Evolutionary conservation across 1,140 invertebrate species (phyloP), one percentile per base, ranked within the genome.

Genomic region (Lasioglossum albipes): DNA sequence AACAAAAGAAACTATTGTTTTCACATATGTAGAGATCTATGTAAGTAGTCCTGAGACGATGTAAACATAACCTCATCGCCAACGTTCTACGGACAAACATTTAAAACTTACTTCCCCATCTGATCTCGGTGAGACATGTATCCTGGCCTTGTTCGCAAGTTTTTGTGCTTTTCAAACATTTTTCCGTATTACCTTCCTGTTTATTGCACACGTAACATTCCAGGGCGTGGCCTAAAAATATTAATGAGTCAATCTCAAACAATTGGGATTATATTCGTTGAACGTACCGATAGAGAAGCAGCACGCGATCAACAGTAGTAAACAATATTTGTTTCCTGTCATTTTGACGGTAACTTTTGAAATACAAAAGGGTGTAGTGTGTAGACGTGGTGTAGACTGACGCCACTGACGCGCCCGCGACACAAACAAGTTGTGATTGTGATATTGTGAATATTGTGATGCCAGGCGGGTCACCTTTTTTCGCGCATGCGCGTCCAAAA

Each of bases 161-260:
- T 91, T 96, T 97, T 27, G 98, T 97, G 7, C 98, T 98, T 89
- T 97, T 98, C 13, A 97, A 93, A 92, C 98, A 99, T 94, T 99
- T 99, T 83, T 97, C 98, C 52, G 94, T 95, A 90, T 99, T 99
- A 84, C 97, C 96, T 86, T 98, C 97, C 94, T 99, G 98, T 86
- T 97, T 95, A 73, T 96, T 95, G 92, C 98, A 99, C 18, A 99
- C 98, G 91, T 99, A 99, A 93, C 98, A 99, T 94, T 99, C 98
- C 79, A 99, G 94, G 81, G 95, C 94, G 90, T 93, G 88, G 88
- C 94, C 97, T 96, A 83, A 81, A 82, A 84, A 83, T 7, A 57
- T 76, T 36, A 2, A 42, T 42, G 7, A 45, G 68, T n/a, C 54
- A 79, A 45, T 18, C 13, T 57, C n/a, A 70, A 12, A 2, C 9